Conservation (phyloP, 2,797 vertebrate species). For the Lacerta viridis region DNA sequence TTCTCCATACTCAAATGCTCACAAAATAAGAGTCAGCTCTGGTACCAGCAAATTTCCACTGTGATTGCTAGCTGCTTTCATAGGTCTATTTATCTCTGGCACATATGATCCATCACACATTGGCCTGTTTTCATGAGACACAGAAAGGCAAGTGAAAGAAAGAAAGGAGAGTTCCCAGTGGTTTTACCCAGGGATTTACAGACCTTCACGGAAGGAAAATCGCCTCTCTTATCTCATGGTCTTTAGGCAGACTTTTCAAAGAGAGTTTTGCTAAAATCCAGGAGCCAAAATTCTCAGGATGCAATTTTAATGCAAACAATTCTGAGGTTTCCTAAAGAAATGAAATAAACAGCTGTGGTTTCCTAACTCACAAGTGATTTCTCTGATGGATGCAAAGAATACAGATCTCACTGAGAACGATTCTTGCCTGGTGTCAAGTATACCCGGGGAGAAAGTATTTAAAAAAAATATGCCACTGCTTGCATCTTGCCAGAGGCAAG, state of each 20-base stretch:
- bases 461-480: slow-evolving; percentile 36
- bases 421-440: slow-evolving; percentile 9
- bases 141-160: slow-evolving; percentile 1
- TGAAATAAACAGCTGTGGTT: slow-evolving; percentile 26
- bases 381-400: slow-evolving; percentile 14
- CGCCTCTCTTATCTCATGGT: slow-evolving; percentile 8
- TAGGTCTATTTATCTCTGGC: slow-evolving; percentile 53
- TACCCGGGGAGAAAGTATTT: slow-evolving; percentile 16
- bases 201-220: slow-evolving; percentile 42
- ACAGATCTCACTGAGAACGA: neutral
- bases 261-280: slow-evolving; percentile 52
- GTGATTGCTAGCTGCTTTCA: slow-evolving; percentile 38
- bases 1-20: neutral
- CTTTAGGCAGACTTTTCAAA: slow-evolving; percentile 42
- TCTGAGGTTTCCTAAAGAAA: slow-evolving; percentile 32
- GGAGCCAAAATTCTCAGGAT: slow-evolving; percentile 11
- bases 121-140: slow-evolving; percentile 14
- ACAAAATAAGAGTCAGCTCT: neutral
- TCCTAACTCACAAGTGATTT: slow-evolving; percentile 18
- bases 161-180: neutral
- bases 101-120: slow-evolving; percentile 30
- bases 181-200: slow-evolving; percentile 7
- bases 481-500: slow-evolving; percentile 39
- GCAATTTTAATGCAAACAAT: slow-evolving; percentile 60
- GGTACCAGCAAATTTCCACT: slow-evolving; percentile 8